Base-by-base conservation (phyloP, 2,888 invertebrate species). In the Epinotia brunnichana region DNA sequence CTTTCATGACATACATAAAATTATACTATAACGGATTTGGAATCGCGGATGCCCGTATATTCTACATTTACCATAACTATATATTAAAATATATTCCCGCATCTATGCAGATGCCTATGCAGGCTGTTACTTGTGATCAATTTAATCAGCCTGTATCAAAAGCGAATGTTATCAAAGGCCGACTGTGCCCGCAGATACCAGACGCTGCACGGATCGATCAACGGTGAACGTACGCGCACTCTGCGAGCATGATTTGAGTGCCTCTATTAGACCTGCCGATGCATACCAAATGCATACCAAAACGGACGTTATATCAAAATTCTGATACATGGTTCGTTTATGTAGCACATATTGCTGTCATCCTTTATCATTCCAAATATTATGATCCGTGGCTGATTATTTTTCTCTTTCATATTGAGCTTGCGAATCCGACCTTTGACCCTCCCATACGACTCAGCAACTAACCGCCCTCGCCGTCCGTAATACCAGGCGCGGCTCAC, bases 181-280 rank as follows among this genome's bases (percentile, higher is more conserved):
- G 51, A 17, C 53, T 21, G 29, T 56, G 39, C 41, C 63, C 56
- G 44, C 48, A 19, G 61, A 56, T n/a, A n/a, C 13, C 44, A 44
- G 44, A 44, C 35, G 56, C 66, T 72, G 54, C 53, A 61, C 35
- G 67, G 67, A 67, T 61, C 44, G 61, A 72, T 72, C 71, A 61
- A 35, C 54, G 19, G 24, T 54, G 19, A 66, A 41, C 54, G 41
- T 60, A 24, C 51, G 57, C 69, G 59, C 24, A 63, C 57, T 21
- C 48, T 57, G 51, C 56, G 70, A 48, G 70, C 35, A 21, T 72
- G 67, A 72, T 72, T 72, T 68, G 67, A 72, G 72, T 67, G 56
- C 61, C 48, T 71, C 72, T 67, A 67, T 67, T 68, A 61, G 54
- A 44, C 21, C n/a, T 29, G 29, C 61, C 61, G 61, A 21, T 60